phyloP scores from a whole-genome alignment of 2,113 vertebrate genomes.

The Thalassarche chlororhynchos region DNA sequence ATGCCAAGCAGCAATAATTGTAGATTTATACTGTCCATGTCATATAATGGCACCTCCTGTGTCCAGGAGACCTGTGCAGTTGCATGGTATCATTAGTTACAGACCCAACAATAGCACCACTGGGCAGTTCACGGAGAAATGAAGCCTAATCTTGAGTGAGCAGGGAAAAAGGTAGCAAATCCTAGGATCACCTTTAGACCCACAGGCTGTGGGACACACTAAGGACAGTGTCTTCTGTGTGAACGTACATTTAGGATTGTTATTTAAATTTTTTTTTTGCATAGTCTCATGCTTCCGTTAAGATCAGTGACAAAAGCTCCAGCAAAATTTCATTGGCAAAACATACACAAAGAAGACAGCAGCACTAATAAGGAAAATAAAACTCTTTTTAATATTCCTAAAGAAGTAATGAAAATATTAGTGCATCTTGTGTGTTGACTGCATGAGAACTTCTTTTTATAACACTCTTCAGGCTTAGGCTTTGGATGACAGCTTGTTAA shows the following conservation, averaged over 20 bases:
- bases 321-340: background rate
- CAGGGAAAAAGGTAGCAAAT: background rate
- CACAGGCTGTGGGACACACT: background rate
- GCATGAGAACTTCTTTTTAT: background rate
- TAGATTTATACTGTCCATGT: background rate
- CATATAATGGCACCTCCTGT: background rate
- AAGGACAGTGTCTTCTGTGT: background rate
- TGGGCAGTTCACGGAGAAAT: background rate
- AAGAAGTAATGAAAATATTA: background rate
- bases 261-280: background rate
- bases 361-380: background rate
- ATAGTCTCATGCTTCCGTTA: background rate
- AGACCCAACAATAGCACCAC: background rate
- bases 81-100: background rate
- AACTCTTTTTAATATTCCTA: background rate
- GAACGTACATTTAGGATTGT: background rate
- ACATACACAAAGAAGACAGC: background rate
- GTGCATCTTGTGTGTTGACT: background rate
- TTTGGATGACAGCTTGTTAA: background rate
- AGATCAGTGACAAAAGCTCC: background rate
- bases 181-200: background rate
- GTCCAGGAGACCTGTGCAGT: background rate
- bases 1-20: background rate
- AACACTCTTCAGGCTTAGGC: background rate
- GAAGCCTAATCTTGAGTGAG: background rate